phyloP scores from a whole-genome alignment of 1,140 invertebrate species.

The Oryzaephilus surinamensis region DNA sequence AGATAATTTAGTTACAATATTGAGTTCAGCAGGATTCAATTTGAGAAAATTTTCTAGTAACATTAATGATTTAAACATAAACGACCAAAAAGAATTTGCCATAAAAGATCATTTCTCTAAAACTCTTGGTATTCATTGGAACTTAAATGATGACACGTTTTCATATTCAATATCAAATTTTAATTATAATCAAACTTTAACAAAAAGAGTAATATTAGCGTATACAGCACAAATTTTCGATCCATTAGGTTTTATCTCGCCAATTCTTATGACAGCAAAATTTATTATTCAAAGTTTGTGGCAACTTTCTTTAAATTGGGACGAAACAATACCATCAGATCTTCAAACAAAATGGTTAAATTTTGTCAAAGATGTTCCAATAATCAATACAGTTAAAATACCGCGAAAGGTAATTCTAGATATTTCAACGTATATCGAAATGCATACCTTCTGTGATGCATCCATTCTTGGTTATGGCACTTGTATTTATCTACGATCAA shows the following conservation, averaged over 20 bases:
- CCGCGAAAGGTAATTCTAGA: conserved; percentile 7
- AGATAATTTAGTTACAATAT: conserved; percentile 4
- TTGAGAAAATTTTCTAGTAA: conserved; percentile 16
- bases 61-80: not conserved
- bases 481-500: conserved; percentile 19
- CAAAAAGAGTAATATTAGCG: conserved; percentile 8
- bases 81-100: not conserved
- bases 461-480: conserved; percentile 23
- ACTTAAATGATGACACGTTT: not conserved
- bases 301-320: conserved; percentile 26
- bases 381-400: conserved; percentile 5
- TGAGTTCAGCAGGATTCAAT: conserved; percentile 12
- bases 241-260: conserved; percentile 27
- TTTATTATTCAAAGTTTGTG: conserved; percentile 28
- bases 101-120: not conserved
- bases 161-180: no score
- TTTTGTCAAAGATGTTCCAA: not conserved
- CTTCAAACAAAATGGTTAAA: conserved; percentile 10
- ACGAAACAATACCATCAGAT: conserved; percentile 21
- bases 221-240: conserved; percentile 22
- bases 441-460: conserved; percentile 29
- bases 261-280: conserved; percentile 22
- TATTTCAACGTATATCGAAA: conserved; percentile 1
- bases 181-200: not conserved
- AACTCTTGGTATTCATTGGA: conserved; percentile 10